These are phyloP conservation scores for Spea multiplicata DNA, from an alignment of 2,113 vertebrate genomes.

Conservation along the genomic window DNA sequence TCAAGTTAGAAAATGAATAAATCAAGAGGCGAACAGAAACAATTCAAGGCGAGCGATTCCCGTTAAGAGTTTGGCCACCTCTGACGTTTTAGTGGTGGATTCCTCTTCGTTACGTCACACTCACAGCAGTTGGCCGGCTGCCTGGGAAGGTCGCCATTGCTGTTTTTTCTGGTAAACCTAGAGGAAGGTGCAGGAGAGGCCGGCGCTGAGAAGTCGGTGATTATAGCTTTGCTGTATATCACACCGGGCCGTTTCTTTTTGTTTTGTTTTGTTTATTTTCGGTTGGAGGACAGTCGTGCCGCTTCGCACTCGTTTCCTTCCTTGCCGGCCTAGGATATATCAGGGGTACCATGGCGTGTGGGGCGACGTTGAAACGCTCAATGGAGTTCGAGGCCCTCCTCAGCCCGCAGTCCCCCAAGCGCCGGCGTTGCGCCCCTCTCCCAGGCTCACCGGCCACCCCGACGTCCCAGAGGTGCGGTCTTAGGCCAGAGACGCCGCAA, in stretches of 20 bases:
- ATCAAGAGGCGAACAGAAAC: too few relatives aligned
- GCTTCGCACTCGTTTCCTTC: not conserved
- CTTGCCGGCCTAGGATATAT: not conserved
- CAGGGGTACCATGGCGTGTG: conserved; percentile 73
- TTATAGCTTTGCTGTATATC: not conserved
- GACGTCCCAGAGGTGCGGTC: conserved; percentile 75
- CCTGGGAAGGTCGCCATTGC: conserved; percentile 43
- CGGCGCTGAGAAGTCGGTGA: not conserved
- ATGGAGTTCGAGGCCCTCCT: conserved; percentile 90
- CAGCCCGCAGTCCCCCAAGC: conserved; percentile 77
- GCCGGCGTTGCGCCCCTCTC: conserved; percentile 81
- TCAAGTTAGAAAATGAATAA: too few relatives aligned
- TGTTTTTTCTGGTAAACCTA: conserved; percentile 5
- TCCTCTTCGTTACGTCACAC: conserved; percentile 31
- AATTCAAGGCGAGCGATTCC: too few relatives aligned
- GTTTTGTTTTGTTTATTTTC: not conserved
- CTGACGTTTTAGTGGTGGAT: not conserved
- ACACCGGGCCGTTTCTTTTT: too few relatives aligned
- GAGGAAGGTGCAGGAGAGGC: not conserved
- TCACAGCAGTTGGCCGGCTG: conserved; percentile 41
- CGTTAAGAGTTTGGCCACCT: not conserved
- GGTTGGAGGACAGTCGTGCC: not conserved
- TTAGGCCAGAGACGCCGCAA: conserved; percentile 62
- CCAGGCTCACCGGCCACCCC: conserved; percentile 74
- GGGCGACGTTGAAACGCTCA: conserved; percentile 83